Base-by-base conservation (phyloP, 1,140 invertebrate genomes). In the Luehdorfia chinensis region DNA sequence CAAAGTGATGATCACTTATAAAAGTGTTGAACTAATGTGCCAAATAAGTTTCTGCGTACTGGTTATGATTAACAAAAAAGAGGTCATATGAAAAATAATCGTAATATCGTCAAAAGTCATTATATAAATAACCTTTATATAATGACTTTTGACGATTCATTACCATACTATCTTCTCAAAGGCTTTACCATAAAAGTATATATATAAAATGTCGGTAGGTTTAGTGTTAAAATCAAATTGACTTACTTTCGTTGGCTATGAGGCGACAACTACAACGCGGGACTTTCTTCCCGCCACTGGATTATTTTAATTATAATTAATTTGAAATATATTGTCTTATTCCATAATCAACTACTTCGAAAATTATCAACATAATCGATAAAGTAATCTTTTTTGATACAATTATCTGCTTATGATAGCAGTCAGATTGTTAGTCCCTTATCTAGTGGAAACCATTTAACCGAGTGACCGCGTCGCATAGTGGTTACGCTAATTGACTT, bases 251-350 rank as follows among this genome's bases (percentile, higher is more conserved):
- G 23, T 27, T 19, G 33, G n/a, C 33, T 19, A 13, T 32, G 30
- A 13, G 33, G 9, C 33, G 33, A 9, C 33, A 36, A 34, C 33
- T 23, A 19, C 15, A 16, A 36, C 7, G 33, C 33, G 33, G 33
- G 15, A 19, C 18, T 9, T 6, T 12, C 11, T 23, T 21, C 15
- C 33, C 33, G 18, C 8, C 33, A 36, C 33, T 36, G 33, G 33
- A 36, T 36, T 36, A 19, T 3, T 23, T 9, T 6, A 62, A 63
- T 55, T 41, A 57, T 58, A 49, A 51, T 55, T 11, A 21, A 36
- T 58, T 54, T 34, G 43, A 58, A 67, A 58, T 67, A 63, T 67
- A 63, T 43, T 41, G 41, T 34, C 33, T 47, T 34, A 45, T 31
- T 49, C 11, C 18, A 31, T 32, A 54, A 60, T 57, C 61, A 53